Base-by-base conservation (phyloP, 2,888 invertebrate species). In the Sesia apiformis region DNA sequence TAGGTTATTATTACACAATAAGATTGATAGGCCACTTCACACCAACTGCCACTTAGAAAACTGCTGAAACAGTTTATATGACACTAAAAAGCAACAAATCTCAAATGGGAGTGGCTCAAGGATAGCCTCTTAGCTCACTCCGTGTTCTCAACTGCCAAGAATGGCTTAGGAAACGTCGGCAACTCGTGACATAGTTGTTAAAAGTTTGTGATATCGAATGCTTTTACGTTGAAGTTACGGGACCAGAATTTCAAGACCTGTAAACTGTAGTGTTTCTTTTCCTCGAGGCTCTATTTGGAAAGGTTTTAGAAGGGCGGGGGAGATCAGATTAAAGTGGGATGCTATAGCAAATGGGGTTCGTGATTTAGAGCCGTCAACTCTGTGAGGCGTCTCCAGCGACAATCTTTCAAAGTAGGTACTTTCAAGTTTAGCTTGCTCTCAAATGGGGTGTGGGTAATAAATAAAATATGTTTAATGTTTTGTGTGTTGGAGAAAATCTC, bases 181-280 rank as follows among this genome's bases (percentile, higher is more conserved):
- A 70, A 66, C 71, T 74, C 73, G 69, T 76, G 76, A 81, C 81
- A 81, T 77, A 81, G 81, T 84, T 80, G 76, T 84, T 83, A 80
- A 83, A 85, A 87, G 81, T 86, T 85, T 78, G 76, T 79, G 81
- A 80, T 78, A 84, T 84, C 78, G 81, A 86, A 78, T 73, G 83
- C 84, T 85, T 86, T 84, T 74, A 79, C 40, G 52, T 52, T 40
- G 38, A 39, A 39, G 23, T 38, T 39, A 50, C 39, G 7, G 5
- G 8, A 39, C 52, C 40, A 52, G 40, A 52, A 52, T 40, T 4
- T 8, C 38, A 5, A 7, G 52, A 52, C 39, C 52, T 23, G 4
- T 40, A n/a, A 7, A 4, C 40, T n/a, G 52, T n/a, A 38, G 7
- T 50, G 39, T 50, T 38, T 38, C 7, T 38, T 50, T 40, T 4